Evolutionary conservation across 2,113 vertebrate genomes (phyloP).

Genomic region (Poecilia latipinna): DNA sequence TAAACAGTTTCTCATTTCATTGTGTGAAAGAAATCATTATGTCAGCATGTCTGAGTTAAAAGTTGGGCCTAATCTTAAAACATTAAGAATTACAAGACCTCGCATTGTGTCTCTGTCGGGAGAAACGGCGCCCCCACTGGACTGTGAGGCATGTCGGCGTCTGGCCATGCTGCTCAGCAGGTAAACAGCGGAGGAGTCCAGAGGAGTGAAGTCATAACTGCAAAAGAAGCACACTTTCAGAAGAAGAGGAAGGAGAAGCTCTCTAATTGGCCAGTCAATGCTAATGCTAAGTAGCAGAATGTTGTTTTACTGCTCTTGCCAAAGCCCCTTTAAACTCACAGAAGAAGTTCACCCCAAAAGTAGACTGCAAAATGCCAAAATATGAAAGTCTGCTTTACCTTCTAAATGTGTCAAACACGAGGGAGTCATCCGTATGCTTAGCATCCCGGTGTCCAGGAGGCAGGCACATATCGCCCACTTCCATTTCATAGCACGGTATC

Average conservation of each 20-base stretch:
- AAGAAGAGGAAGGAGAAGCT: neutral
- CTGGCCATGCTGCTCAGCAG: slow-evolving; percentile 98
- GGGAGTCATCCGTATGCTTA: slow-evolving; percentile 96
- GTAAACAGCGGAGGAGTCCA: slow-evolving; percentile 97
- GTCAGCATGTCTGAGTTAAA: too few relatives aligned
- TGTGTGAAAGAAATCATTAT: neutral
- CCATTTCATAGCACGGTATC: slow-evolving; percentile 97
- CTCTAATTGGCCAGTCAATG: too few relatives aligned
- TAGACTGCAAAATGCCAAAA: too few relatives aligned
- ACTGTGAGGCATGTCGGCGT: slow-evolving; percentile 89
- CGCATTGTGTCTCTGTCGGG: slow-evolving; percentile 75
- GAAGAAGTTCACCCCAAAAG: too few relatives aligned
- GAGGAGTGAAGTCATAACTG: slow-evolving; percentile 96
- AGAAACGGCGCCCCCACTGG: slow-evolving; percentile 85
- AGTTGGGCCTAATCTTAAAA: neutral
- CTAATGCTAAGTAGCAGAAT: too few relatives aligned
- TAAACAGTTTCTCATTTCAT: neutral
- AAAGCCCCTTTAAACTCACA: too few relatives aligned
- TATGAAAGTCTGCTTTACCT: slow-evolving; percentile 79
- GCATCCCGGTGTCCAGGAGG: slow-evolving; percentile 97
- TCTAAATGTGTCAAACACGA: slow-evolving; percentile 97
- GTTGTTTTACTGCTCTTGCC: too few relatives aligned
- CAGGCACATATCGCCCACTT: slow-evolving; percentile 93
- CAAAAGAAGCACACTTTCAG: slow-evolving; percentile 9
- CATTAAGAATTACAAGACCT: slow-evolving; percentile 17